phyloP scores from a whole-genome alignment of 2,113 vertebrate species.

The Chamaea fasciata region DNA sequence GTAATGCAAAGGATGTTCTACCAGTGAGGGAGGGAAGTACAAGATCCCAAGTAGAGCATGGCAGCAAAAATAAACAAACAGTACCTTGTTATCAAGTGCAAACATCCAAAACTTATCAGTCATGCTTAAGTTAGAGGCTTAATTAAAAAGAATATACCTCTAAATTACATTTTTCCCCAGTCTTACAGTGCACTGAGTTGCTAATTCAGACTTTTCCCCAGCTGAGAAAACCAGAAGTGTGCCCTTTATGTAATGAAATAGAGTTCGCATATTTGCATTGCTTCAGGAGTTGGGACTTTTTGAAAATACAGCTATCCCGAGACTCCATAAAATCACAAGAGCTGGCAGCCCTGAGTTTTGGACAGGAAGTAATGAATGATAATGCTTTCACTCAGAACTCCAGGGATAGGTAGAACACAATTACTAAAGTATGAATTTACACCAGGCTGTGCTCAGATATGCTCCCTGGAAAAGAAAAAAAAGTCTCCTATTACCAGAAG shows the following conservation, averaged over 20 bases:
- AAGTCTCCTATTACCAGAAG: neutral
- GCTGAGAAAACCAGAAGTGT: neutral
- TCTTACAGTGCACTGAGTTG: neutral
- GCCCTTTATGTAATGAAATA: neutral
- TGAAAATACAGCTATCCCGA: constrained; percentile 29
- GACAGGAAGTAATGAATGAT: constrained; percentile 29
- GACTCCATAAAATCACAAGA: constrained; percentile 11
- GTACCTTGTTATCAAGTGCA: neutral
- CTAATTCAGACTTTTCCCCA: neutral
- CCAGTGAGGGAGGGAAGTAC: neutral
- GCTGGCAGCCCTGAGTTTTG: neutral
- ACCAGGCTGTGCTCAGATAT: neutral
- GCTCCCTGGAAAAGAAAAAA: neutral
- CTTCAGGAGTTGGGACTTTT: constrained; percentile 24
- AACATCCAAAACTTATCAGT: neutral
- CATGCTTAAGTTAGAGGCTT: neutral
- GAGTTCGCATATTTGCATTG: constrained; percentile 5
- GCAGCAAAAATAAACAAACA: neutral
- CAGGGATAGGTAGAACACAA: neutral
- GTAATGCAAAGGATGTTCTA: neutral
- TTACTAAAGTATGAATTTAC: neutral
- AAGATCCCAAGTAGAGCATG: neutral
- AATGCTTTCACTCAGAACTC: neutral
- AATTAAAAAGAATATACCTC: neutral
- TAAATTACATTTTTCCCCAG: neutral